Base-by-base conservation (phyloP, 37 sponge, comb jelly and placozoan species). In the Halichondria panicea region DNA sequence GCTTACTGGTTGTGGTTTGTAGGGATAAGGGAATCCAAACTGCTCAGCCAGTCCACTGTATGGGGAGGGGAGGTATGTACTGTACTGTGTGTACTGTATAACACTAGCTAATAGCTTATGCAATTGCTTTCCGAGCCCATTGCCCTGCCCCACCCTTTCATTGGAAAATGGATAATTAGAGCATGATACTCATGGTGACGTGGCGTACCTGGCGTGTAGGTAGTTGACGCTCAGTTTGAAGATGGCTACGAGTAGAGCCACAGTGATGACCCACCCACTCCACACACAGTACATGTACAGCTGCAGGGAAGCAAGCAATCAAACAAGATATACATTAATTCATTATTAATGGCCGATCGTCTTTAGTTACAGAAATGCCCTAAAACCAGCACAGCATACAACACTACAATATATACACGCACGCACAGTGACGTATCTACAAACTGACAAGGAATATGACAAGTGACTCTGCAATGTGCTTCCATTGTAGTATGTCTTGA, bases 211-310 rank as follows among this genome's bases (percentile, higher is more conserved):
- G 33, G 55, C 52, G 3, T 66, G 54, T 25, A 89, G 75, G 73
- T 85, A 85, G 75, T 67, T 85, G 45, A 85, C 1, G 36, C 87
- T 45, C 41, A 91, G 79, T 43, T 75, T 66, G 46, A 72, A 35
- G 65, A 91, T 63, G 43, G 62, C 61, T 0, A 84, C 22, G 18
- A 91, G 58, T 40, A 87, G 71, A 1, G 82, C 27, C 57, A 86
- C 53, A 13, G 70, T 76, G 7, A 91, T 34, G 48, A 87, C 12
- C 88, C 88, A 87, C 21, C 92, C 92, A 55, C 57, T 73, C 92
- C 92, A 91, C 66, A 91, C 84, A 68, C 87, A 81, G 66, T 85
- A 85, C 83, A 91, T 81, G 62, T 81, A 85, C 11, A 85, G 43
- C 91, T 91, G 60, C 3, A 63, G 27, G 50, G 30, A 0, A 62